phyloP scores from a whole-genome alignment of 2,797 vertebrate species.

The Pogoniulus pusillus region DNA sequence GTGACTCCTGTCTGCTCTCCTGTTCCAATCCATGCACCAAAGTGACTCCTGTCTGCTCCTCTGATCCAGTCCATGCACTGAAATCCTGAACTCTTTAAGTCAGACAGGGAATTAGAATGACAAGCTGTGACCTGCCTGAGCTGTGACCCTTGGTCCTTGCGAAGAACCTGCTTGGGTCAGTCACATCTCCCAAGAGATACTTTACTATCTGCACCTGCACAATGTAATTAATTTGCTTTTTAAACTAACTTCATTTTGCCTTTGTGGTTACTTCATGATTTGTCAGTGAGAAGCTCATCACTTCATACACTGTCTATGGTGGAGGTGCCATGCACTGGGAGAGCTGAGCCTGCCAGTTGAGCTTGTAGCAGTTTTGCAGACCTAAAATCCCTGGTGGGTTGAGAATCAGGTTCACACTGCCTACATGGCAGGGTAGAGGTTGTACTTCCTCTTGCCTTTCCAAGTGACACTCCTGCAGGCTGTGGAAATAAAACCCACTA shows the following conservation, averaged over 20 bases:
- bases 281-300: background rate
- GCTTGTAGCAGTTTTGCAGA: background rate
- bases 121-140: background rate
- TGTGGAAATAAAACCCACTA: background rate
- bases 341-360: rapidly evolving
- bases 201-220: background rate
- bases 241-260: too few relatives aligned
- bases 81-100: background rate
- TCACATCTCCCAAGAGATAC: rapidly evolving
- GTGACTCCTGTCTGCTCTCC: too few relatives aligned
- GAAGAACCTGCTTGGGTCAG: background rate
- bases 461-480: background rate
- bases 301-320: background rate
- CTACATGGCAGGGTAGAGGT: background rate
- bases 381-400: background rate
- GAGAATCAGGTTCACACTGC: background rate
- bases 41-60: background rate
- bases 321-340: background rate
- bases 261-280: background rate
- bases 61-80: background rate
- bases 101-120: background rate
- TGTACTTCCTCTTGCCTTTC: background rate
- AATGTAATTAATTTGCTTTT: background rate
- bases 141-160: background rate
- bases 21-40: background rate